Percentiles rank a stretch among this genome's conserved stretches.
Evolutionary conservation across 2,888 invertebrate genomes (phyloP).

Genomic region (Idaea dimidiata): DNA sequence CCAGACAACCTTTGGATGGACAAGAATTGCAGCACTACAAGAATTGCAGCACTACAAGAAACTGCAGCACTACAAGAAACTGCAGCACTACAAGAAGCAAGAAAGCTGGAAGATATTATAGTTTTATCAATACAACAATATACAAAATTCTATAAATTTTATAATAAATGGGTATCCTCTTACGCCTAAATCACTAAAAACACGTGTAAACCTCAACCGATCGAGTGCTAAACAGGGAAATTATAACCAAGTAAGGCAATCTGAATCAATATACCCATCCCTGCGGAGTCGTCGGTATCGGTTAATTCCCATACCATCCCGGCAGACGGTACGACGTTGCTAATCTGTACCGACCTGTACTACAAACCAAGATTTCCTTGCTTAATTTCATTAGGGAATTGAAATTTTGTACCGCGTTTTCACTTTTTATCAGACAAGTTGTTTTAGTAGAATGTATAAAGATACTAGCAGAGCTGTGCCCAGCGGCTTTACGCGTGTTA

Average conservation of each 20-base stretch:
- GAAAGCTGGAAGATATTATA: no score
- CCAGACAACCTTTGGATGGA: no score
- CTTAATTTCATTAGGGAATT: not conserved
- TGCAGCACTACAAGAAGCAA: no score
- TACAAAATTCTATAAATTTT: no score
- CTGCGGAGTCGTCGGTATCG: not conserved
- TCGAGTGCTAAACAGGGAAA: not conserved
- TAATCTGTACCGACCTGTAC: not conserved
- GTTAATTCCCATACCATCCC: not conserved
- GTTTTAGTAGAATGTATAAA: not conserved
- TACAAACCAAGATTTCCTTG: not conserved
- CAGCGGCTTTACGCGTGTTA: no score
- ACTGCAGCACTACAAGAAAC: no score
- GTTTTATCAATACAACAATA: no score
- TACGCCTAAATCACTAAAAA: no score
- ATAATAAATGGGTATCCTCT: no score
- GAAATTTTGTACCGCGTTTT: not conserved
- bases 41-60: no score
- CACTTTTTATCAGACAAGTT: not conserved
- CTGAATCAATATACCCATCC: not conserved
- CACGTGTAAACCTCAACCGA: not conserved
- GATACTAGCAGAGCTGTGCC: not conserved
- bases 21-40: no score
- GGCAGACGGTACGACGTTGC: not conserved
- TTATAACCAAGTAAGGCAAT: not conserved